Percentiles rank a stretch among this genome's conserved stretches.
Conservation (phyloP, 2,888 invertebrate genomes). For the Aphidoletes aphidimyza region DNA sequence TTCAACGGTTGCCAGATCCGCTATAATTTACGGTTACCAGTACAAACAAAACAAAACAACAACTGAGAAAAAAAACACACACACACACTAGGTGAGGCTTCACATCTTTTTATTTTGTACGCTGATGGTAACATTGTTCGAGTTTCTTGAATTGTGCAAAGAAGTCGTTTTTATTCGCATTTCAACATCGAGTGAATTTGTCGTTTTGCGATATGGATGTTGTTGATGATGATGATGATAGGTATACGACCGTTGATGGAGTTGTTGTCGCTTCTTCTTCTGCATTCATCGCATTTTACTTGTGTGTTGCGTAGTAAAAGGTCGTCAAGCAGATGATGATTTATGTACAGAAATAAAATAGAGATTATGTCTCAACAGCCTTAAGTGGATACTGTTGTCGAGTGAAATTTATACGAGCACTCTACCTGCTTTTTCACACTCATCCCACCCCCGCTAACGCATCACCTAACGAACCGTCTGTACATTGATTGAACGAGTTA, state of each 20-base stretch:
- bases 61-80: too few species aligned
- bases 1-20: neutral
- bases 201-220: slow-evolving; percentile 29
- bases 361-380: slow-evolving; percentile 49
- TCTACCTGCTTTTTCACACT: neutral
- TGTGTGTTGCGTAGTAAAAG: neutral
- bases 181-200: slow-evolving; percentile 4
- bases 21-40: neutral
- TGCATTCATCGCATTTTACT: neutral
- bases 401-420: slow-evolving; percentile 26
- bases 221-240: neutral
- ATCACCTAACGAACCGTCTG: too few species aligned
- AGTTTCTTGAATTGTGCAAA: neutral
- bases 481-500: slow-evolving; percentile 32
- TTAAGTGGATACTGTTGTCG: slow-evolving; percentile 47
- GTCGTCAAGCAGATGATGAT: slow-evolving; percentile 46
- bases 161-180: neutral
- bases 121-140: neutral
- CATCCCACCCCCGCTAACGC: too few species aligned
- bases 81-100: too few species aligned
- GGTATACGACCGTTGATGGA: neutral
- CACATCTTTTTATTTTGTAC: neutral
- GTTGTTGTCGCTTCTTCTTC: neutral
- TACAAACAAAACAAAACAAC: neutral
- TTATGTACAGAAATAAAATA: slow-evolving; percentile 46